A percentile compares a stretch with the other conserved stretches of the same genome.
These are phyloP conservation scores for Dipodomys stephensi DNA, from an alignment of 2,113 vertebrate species.

Conservation along the genomic window DNA sequence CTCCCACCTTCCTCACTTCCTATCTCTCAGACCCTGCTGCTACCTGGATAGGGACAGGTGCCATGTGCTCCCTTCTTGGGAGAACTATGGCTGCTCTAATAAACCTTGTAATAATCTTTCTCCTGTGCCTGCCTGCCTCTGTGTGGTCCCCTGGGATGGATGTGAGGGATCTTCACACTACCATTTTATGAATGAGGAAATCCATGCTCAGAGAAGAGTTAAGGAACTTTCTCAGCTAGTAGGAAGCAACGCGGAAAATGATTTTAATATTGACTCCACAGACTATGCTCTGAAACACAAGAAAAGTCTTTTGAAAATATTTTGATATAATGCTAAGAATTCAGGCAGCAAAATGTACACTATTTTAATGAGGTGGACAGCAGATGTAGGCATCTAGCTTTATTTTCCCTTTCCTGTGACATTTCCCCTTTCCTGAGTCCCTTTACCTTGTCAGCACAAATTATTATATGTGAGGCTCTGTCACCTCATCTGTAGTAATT, in stretches of 20 bases:
- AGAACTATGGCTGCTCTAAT: no score
- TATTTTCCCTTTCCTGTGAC: conserved; percentile 27
- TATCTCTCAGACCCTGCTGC: no score
- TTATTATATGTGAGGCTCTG: not conserved
- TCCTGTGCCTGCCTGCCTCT: no score
- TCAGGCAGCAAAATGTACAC: conserved; percentile 2
- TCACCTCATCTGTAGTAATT: not conserved
- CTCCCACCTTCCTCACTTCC: no score
- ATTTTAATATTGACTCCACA: conserved; percentile 35
- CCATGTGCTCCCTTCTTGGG: no score
- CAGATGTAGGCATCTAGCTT: not conserved
- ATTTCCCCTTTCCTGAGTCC: conserved; percentile 17
- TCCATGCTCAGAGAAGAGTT: not conserved
- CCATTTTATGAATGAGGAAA: conserved; percentile 12
- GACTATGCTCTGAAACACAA: conserved; percentile 31
- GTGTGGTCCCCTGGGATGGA: no score
- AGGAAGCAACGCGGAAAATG: not conserved
- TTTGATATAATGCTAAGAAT: conserved; percentile 37
- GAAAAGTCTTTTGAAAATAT: conserved; percentile 23
- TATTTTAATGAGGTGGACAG: conserved; percentile 13
- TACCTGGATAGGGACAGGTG: no score
- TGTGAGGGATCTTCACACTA: not conserved
- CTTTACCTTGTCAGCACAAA: conserved; percentile 33
- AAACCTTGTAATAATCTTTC: no score
- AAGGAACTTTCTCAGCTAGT: conserved; percentile 16